These are phyloP conservation scores for Gallirallus australis DNA, from an alignment of 2,797 vertebrate genomes.

Conservation along the genomic window DNA sequence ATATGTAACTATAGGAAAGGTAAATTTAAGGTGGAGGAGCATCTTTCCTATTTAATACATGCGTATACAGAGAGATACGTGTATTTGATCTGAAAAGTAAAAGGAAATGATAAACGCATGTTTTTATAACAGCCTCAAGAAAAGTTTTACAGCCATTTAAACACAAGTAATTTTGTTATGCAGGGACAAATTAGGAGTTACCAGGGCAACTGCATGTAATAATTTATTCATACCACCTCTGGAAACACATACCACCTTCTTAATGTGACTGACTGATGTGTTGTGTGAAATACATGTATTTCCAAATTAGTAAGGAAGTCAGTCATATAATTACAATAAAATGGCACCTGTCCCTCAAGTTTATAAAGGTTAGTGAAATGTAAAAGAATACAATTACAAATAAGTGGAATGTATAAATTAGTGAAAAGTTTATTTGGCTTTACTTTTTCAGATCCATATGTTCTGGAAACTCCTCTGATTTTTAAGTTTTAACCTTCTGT, in stretches of 20 bases:
- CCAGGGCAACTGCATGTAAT: slow-evolving; percentile 39
- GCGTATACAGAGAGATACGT: neutral
- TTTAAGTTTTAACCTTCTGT: neutral
- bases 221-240: slow-evolving; percentile 24
- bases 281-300: neutral
- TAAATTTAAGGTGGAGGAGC: neutral
- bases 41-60: neutral
- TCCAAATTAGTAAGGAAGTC: neutral
- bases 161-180: neutral
- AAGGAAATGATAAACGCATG: neutral
- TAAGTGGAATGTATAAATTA: neutral
- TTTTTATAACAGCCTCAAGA: slow-evolving; percentile 4
- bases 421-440: neutral
- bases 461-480: neutral
- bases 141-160: slow-evolving; percentile 28
- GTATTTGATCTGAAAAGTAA: neutral
- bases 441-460: neutral
- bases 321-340: neutral
- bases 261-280: neutral
- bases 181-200: slow-evolving; percentile 41
- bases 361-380: neutral
- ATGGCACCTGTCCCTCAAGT: neutral
- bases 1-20: neutral
- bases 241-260: neutral
- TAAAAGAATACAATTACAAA: neutral